Base-by-base conservation (phyloP, 2,797 vertebrate species). In the Myotis myotis region DNA sequence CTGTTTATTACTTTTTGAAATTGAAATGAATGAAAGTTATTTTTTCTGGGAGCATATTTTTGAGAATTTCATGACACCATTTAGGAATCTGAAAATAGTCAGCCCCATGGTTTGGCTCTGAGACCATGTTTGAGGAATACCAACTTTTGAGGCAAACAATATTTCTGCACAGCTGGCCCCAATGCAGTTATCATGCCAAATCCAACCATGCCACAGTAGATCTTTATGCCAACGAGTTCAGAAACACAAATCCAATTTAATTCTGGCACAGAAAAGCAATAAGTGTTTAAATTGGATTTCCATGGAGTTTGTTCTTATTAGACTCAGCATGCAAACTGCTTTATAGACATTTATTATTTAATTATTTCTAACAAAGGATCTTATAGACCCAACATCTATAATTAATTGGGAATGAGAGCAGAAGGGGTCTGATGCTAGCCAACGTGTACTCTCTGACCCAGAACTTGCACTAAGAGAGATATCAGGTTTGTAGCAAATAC, bases 221-320 rank as follows among this genome's bases (percentile, higher is more conserved):
- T 85, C 57, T 68, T 92, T 78, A 25, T 95, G 95, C 97, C 97
- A 97, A 95, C 64, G n/a, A 93, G 82, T 96, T 96, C 80, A 94
- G 95, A 96, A 95, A 97, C 91, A 94, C 94, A 97, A 97, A 97
- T 96, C 96, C 96, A 97, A 97, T 97, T 97, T 96, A 96, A 97
- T 95, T 96, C 81, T 97, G 96, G 95, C 97, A 95, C 90, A 85
- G 82, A 90, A 95, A 97, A 95, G 93, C 96, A 96, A 33, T 97
- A 94, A 95, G 87, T 86, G 95, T 95, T 96, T 95, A 97, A 97
- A 97, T 95, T 97, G 93, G 96, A 97, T 97, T 97, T 97, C 87
- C 94, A 66, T 86, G 89, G 91, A 95, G 94, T 97, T 96, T 57
- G 19, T 94, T 97, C 95, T 96, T 96, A 96, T 96, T 97, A 95